phyloP scores from a whole-genome alignment of 2,113 vertebrate genomes.

The Mustela nigripes region DNA sequence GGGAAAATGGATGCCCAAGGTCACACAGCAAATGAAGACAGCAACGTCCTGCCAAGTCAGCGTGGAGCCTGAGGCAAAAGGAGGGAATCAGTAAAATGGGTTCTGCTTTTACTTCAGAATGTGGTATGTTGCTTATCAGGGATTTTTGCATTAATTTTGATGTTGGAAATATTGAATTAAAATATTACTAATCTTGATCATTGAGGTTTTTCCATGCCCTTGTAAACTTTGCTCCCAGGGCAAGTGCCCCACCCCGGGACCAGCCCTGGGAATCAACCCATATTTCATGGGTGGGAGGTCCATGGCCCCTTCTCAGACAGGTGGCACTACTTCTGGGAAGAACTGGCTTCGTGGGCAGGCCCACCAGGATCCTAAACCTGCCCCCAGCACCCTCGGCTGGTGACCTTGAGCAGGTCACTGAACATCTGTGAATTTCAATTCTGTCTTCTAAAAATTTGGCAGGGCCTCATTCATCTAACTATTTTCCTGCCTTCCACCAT shows the following conservation, averaged over 20 bases:
- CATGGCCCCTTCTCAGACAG: neutral
- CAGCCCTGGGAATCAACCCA: rapidly evolving
- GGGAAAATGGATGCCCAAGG: neutral
- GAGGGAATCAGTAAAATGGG: neutral
- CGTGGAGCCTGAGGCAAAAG: neutral
- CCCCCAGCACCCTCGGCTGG: rapidly evolving
- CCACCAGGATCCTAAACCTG: too few relatives aligned
- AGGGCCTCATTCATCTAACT: neutral
- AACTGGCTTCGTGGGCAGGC: neutral
- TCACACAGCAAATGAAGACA: neutral
- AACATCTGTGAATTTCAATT: neutral
- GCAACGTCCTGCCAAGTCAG: rapidly evolving
- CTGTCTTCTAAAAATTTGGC: neutral
- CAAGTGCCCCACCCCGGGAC: rapidly evolving
- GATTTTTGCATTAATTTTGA: neutral
- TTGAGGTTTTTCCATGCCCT: neutral
- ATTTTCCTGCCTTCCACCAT: neutral
- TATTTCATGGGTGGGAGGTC: rapidly evolving
- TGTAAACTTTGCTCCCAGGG: neutral
- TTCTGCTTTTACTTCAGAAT: neutral
- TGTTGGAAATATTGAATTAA: neutral
- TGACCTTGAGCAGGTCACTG: neutral
- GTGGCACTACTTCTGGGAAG: rapidly evolving
- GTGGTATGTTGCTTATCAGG: neutral
- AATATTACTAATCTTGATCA: neutral